phyloP scores from a whole-genome alignment of 2,888 invertebrate genomes.

The Leptogaster cylindrica region DNA sequence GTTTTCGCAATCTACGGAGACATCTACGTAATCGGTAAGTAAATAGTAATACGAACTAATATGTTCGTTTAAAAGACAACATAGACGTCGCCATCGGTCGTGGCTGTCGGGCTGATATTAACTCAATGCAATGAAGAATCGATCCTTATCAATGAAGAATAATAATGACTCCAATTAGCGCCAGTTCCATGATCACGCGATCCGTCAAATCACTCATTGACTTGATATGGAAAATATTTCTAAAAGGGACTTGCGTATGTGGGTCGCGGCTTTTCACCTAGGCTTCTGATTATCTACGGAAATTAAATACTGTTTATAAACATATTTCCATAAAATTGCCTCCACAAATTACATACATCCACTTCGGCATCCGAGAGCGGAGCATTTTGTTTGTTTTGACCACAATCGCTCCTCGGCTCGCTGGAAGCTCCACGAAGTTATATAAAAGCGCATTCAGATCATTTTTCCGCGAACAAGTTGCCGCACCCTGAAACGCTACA shows the following conservation, averaged over 20 bases:
- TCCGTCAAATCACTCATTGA: not conserved
- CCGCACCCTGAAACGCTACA: not conserved
- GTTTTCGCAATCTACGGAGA: too few relatives aligned
- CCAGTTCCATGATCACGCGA: not conserved
- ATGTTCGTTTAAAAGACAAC: too few relatives aligned
- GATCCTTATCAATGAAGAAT: too few relatives aligned
- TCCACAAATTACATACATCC: not conserved
- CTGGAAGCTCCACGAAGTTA: not conserved
- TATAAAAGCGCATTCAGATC: not conserved
- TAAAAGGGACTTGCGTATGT: not conserved
- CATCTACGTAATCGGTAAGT: too few relatives aligned
- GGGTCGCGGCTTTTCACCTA: not conserved
- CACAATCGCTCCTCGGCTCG: too few relatives aligned
- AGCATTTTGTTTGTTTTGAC: too few relatives aligned
- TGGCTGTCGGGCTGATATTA: too few relatives aligned
- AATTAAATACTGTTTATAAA: constrained; percentile 5
- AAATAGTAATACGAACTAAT: too few relatives aligned
- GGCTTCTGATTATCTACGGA: not conserved
- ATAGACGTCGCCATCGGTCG: too few relatives aligned
- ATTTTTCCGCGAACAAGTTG: not conserved
- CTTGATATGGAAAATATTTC: not conserved
- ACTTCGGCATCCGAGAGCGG: too few relatives aligned
- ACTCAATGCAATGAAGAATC: too few relatives aligned
- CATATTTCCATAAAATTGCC: not conserved
- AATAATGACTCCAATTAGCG: too few relatives aligned